Evolutionary conservation across 2,888 invertebrate genomes (phyloP), one percentile per base, ranked within the genome.

Genomic region (Philereme vetulata): DNA sequence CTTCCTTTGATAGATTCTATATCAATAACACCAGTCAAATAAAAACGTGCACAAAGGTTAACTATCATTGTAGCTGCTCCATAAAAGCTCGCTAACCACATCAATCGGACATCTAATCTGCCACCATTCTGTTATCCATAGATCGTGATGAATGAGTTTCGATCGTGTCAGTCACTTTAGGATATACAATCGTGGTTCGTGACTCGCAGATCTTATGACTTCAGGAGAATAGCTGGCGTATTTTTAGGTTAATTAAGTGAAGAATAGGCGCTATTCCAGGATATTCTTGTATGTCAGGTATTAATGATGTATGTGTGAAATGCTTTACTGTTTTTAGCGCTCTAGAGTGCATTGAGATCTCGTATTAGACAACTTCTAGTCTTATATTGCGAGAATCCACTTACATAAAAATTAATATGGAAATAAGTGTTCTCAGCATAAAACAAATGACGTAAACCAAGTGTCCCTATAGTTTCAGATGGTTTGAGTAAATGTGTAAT

Each of bases 101-200:
- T 65, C 63, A 66, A 68, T 68, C 63, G 65, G 61, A 61, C 51
- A 62, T 64, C 63, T 66, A 66, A 68, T 68, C 68, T 68, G 68
- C 68, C 63, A 59, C 63, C 56, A 68, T 68, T 65, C 68, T 60
- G 60, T 64, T 56, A 62, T 71, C 67, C 68, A 64, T 32, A 64
- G 70, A 74, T 78, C 81, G 80, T 78, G 79, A 79, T 77, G 76
- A 73, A 76, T 76, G 75, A 73, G 76, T 59, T 77, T 74, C 73
- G 74, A 76, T 73, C 75, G 71, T 72, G 78, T 72, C 73, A 73
- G 75, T 76, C 77, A 66, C 65, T 62, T 58, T 59, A 45, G 57
- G 64, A 66, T 68, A 66, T 68, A 71, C 69, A 74, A 77, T 74
- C 75, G 76, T 68, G 66, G 61, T 65, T 81, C 85, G 84, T 85